A percentile compares a stretch with the other conserved stretches of the same genome.
phyloP scores from a whole-genome alignment of 2,797 vertebrate species.

The Siniperca undulata region DNA sequence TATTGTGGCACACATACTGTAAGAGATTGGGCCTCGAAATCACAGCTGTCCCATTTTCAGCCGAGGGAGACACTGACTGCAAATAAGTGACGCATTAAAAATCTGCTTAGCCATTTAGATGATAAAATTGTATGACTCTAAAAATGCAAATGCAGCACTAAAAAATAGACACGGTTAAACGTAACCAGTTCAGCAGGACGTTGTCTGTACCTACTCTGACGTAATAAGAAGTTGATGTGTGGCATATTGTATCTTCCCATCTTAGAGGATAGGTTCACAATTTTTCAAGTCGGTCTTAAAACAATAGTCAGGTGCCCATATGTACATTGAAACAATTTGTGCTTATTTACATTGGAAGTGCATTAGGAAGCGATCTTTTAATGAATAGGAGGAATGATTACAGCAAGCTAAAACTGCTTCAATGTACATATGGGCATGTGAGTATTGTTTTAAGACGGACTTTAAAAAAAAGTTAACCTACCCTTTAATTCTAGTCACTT shows the following conservation, averaged over 20 bases:
- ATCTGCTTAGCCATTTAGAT: not conserved
- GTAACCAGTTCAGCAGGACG: not conserved
- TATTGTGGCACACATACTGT: not conserved
- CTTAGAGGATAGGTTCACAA: not conserved
- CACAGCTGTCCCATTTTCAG: not conserved
- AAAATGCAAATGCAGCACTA: not conserved
- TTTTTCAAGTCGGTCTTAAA: not conserved
- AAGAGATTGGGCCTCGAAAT: not conserved
- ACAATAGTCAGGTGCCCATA: not conserved
- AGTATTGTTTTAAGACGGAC: not conserved
- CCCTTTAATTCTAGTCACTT: not conserved
- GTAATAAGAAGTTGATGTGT: not conserved
- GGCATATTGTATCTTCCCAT: not conserved
- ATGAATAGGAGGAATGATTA: not conserved
- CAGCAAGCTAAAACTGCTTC: not conserved
- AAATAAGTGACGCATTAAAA: slow-evolving; percentile 1
- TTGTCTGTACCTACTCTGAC: not conserved
- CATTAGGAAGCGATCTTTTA: not conserved
- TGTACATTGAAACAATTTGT: not conserved
- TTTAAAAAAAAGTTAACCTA: not conserved
- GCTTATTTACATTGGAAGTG: not conserved
- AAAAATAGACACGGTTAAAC: not conserved
- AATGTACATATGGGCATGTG: not conserved
- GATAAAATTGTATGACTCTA: not conserved
- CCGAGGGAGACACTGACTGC: not conserved